Evolutionary conservation across 1,140 invertebrate genomes (phyloP).

Genomic region (Zaprionus ghesquierei): DNA sequence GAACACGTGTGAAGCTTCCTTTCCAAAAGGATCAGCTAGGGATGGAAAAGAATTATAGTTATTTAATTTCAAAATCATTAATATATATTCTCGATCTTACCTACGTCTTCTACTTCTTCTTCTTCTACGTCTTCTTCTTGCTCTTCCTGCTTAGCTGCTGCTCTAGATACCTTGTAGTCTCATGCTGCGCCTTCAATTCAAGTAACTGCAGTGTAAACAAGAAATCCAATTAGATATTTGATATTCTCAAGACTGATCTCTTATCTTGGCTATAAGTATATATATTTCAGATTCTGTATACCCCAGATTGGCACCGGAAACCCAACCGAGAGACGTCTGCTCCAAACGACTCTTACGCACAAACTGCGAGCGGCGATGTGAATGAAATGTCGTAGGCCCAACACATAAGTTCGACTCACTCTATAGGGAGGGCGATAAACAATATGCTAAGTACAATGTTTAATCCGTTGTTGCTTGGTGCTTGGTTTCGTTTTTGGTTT

Average conservation of each 20-base stretch:
- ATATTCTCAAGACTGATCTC: neutral
- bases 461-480: conserved; percentile 72
- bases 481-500: conserved; percentile 39
- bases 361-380: conserved; percentile 54
- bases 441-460: conserved; percentile 25
- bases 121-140: neutral
- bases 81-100: neutral
- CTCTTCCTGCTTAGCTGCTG: neutral
- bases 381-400: conserved; percentile 53
- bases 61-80: neutral
- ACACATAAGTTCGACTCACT: conserved; percentile 33
- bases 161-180: neutral
- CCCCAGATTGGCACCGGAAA: neutral
- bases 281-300: neutral
- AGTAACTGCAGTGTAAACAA: conserved; percentile 6
- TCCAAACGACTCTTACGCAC: conserved; percentile 71
- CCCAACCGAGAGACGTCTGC: conserved; percentile 34
- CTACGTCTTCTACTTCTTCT: conserved; percentile 2
- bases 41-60: neutral
- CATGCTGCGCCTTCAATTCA: conserved; percentile 24
- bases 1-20: conserved; percentile 45
- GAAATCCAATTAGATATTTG: conserved; percentile 5
- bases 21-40: conserved; percentile 4
- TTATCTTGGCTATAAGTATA: conserved; percentile 14
- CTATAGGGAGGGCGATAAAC: conserved; percentile 53